Evolutionary conservation across 2,113 vertebrate genomes (phyloP).

Genomic region (Megaceryle maxima): DNA sequence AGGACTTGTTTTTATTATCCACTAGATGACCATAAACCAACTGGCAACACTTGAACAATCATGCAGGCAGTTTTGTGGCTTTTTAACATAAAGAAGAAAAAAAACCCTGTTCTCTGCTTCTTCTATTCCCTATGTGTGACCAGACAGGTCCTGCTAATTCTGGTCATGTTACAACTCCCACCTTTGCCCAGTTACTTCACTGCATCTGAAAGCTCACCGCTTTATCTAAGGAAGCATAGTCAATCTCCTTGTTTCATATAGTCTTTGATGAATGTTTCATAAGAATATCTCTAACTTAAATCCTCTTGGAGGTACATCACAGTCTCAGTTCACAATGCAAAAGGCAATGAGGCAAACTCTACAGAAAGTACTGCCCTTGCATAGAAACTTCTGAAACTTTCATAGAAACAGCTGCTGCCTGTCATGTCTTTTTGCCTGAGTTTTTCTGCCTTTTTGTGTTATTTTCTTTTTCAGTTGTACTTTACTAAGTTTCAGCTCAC

Average conservation of each 20-base stretch:
- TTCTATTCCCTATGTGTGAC: not conserved
- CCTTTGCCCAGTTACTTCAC: not conserved
- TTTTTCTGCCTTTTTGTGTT: not conserved
- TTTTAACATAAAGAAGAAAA: not conserved
- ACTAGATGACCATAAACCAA: not conserved
- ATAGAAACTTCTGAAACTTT: not conserved
- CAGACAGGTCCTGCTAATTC: not conserved
- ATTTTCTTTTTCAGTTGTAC: not conserved
- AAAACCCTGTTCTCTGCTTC: not conserved
- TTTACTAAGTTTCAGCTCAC: not conserved
- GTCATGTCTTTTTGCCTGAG: not conserved
- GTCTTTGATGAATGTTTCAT: conserved; percentile 26
- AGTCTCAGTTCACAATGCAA: not conserved
- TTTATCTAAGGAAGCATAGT: not conserved
- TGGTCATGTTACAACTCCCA: not conserved
- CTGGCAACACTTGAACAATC: not conserved
- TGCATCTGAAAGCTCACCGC: not conserved
- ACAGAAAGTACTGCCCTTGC: not conserved
- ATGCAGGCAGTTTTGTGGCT: not conserved
- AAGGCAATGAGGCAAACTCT: not conserved
- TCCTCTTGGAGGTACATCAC: not conserved
- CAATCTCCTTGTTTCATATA: not conserved
- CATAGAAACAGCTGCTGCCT: not conserved
- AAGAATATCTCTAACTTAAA: not conserved
- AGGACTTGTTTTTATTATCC: conserved; percentile 2